Base-by-base conservation (phyloP, 2,797 vertebrate genomes). In the Ataeniobius toweri region DNA sequence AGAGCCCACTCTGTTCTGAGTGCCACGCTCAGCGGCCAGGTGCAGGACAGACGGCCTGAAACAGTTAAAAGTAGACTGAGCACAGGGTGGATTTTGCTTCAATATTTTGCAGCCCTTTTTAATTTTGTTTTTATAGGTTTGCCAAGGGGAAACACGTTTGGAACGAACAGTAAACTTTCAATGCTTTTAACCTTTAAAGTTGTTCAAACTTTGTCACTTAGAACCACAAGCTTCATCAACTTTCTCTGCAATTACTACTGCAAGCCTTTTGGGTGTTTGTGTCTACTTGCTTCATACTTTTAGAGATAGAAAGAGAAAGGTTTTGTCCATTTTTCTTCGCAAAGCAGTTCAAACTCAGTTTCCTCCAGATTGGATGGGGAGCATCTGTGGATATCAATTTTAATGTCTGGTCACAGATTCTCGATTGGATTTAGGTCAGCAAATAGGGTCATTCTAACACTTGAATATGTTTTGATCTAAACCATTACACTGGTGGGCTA, bases 1-100 rank as follows among this genome's bases (percentile, higher is more conserved):
- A 94, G 90, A 89, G 90, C 14, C 56, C 1, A 79, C 86, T 93
- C 90, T 94, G 94, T 93, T 92, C 80, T 24, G 24, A 72, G 75
- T 80, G 85, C 85, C 83, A 83, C 63, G 80, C 85, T 90, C 86
- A 74, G 80, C 82, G 56, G 81, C 89, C 94, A 94, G 94, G 94
- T 95, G 93, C 89, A 85, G 86, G 87, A 92, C 91, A 92, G 91
- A 90, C 91, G 80, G 80, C 80, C 78, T 85, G 75, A 93, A 94
- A 92, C 89, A 89, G 92, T 93, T 92, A 90, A 92, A 94, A 89
- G 88, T 90, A 87, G 91, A 92, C 88, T 44, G 75, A 89, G 83
- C 44, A 78, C 77, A 70, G 73, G 88, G 85, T 78, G 88, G 91
- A 92, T 86, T 91, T 80, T 69, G 81, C 85, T 78, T 86, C 50